A percentile compares a stretch with the other conserved stretches of the same genome.
phyloP scores from a whole-genome alignment of 2,797 vertebrate genomes.

The Falco berigora region DNA sequence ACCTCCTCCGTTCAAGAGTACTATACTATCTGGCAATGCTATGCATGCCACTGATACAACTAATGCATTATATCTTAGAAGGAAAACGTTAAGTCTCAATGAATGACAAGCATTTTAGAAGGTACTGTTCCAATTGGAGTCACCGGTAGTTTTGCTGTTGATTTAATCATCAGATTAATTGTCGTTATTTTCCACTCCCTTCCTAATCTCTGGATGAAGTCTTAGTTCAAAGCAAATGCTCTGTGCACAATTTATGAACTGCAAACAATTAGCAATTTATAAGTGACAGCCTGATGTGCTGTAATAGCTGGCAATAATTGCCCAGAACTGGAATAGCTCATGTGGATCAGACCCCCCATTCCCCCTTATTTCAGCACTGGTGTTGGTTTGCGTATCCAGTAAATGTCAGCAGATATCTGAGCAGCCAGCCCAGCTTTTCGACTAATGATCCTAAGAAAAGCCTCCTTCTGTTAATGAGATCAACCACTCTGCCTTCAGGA shows the following conservation, averaged over 20 bases:
- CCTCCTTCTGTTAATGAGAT: not conserved
- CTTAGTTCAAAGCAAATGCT: not conserved
- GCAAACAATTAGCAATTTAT: not conserved
- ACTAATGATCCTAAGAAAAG: not conserved
- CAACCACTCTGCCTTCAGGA: not conserved
- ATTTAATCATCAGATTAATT: not conserved
- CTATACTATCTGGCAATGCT: not conserved
- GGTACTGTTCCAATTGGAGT: not conserved
- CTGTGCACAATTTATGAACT: not conserved
- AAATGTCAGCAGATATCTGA: constrained; percentile 24
- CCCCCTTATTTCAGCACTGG: not conserved
- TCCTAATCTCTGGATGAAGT: not conserved
- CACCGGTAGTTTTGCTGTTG: not conserved
- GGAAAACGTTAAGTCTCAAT: not conserved
- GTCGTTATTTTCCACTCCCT: not conserved
- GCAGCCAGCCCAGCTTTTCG: not conserved
- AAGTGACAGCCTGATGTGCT: not conserved
- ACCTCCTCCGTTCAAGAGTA: not conserved
- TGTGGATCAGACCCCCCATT: accelerated
- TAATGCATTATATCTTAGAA: not conserved
- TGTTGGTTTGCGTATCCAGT: not conserved
- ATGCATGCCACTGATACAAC: not conserved
- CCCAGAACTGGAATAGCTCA: not conserved
- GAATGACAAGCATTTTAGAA: not conserved
- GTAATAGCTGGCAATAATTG: not conserved